These are phyloP conservation scores for Neotoxoptera formosana DNA, from an alignment of 1,140 invertebrate species.

Conservation along the genomic window DNA sequence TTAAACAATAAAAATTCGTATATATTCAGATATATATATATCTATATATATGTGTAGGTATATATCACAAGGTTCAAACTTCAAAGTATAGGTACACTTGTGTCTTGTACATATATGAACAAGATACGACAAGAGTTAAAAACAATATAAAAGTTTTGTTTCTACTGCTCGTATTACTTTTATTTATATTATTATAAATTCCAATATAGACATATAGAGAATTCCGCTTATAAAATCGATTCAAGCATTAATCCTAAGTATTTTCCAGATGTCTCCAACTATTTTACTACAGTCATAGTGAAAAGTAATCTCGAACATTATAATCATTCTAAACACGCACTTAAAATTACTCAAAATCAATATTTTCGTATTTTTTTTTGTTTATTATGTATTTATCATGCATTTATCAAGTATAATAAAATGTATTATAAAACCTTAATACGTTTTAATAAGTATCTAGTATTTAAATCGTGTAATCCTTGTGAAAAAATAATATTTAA, in stretches of 20 bases:
- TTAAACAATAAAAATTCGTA: neutral
- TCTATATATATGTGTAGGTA: neutral
- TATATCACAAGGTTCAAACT: neutral
- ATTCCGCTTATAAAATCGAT: neutral
- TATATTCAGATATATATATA: too few relatives aligned
- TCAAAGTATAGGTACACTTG: neutral
- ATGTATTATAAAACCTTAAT: neutral
- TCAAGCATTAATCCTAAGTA: neutral
- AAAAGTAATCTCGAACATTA: neutral
- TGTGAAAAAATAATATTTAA: neutral
- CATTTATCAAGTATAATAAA: neutral
- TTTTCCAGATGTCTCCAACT: neutral
- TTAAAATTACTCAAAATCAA: neutral
- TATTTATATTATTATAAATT: constrained; percentile 13
- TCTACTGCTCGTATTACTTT: neutral
- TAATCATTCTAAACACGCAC: neutral
- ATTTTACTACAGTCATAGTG: neutral
- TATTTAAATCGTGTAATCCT: neutral
- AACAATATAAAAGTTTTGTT: constrained; percentile 19
- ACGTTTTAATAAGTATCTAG: neutral
- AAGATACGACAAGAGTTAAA: neutral
- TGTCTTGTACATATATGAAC: neutral
- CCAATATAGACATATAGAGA: neutral
- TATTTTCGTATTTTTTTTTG: neutral
- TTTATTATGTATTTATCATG: neutral